phyloP scores from a whole-genome alignment of 2,888 invertebrate genomes.

The Ischnura elegans region DNA sequence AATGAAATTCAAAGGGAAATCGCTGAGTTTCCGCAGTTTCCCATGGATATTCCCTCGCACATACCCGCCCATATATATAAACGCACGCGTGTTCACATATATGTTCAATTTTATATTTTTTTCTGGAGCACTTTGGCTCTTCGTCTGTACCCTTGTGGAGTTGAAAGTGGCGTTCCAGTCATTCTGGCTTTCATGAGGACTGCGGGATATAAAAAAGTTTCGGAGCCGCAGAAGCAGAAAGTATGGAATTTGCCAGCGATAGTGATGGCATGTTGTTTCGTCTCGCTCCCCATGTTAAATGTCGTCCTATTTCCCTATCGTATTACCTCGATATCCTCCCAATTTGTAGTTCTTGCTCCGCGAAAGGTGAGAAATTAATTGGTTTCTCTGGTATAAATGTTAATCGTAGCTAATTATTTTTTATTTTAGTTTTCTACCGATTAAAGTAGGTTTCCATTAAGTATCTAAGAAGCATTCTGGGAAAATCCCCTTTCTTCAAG shows the following conservation, averaged over 20 bases:
- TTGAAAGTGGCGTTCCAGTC: not conserved
- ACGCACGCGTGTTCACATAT: not conserved
- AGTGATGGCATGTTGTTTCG: not conserved
- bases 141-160: not conserved
- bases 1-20: conserved; percentile 13
- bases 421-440: no score
- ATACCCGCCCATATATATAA: not conserved
- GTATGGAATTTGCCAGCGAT: not conserved
- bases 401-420: no score
- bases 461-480: no score
- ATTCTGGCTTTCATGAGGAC: not conserved
- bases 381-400: no score
- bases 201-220: not conserved
- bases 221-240: not conserved
- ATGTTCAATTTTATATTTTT: not conserved
- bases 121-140: not conserved
- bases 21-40: not conserved
- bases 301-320: not conserved
- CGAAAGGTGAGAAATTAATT: no score
- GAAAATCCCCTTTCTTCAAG: no score
- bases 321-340: not conserved
- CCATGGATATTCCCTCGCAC: not conserved
- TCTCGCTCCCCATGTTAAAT: not conserved
- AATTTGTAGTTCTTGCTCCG: not conserved
- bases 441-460: no score